Percentiles rank a stretch among this genome's conserved stretches.
Evolutionary conservation across 92 coral and sea anemone genomes (phyloP).

Genomic region (Phenganax marumi): DNA sequence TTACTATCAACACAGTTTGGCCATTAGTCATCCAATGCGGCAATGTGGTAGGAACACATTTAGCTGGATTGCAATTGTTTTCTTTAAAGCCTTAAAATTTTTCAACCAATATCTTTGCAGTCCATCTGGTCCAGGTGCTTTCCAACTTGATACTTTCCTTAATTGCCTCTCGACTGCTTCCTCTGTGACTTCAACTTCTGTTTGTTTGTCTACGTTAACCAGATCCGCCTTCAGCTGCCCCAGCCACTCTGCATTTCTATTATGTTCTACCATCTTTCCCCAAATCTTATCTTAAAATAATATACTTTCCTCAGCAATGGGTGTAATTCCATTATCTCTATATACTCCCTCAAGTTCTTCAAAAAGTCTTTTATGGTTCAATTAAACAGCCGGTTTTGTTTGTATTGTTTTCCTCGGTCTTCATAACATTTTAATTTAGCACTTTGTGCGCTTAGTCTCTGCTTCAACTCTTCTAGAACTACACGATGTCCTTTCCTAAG

Average conservation of each 20-base stretch:
- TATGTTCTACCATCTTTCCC: neutral
- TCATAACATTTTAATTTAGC: neutral
- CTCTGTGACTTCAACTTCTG: conserved; percentile 25
- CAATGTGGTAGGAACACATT: neutral
- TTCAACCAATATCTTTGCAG: neutral
- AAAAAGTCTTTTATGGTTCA: conserved; percentile 41
- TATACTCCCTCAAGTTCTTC: conserved; percentile 35
- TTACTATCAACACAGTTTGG: neutral
- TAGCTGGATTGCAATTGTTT: conserved; percentile 42
- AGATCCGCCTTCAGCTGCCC: neutral
- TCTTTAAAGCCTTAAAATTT: neutral
- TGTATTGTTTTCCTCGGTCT: conserved; percentile 33
- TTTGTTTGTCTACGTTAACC: conserved; percentile 18
- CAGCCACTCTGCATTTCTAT: neutral
- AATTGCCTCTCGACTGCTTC: conserved; percentile 40
- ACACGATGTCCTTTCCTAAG: neutral
- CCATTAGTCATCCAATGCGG: neutral
- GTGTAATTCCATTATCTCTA: conserved; percentile 21
- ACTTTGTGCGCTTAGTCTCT: neutral
- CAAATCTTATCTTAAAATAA: neutral
- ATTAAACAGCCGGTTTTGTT: conserved; percentile 55
- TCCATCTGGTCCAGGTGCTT: neutral
- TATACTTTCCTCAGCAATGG: neutral
- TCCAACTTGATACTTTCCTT: conserved; percentile 47
- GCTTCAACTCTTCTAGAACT: conserved; percentile 1